Evolutionary conservation across 2,888 invertebrate genomes (phyloP).

Genomic region (Eupsilia transversa): DNA sequence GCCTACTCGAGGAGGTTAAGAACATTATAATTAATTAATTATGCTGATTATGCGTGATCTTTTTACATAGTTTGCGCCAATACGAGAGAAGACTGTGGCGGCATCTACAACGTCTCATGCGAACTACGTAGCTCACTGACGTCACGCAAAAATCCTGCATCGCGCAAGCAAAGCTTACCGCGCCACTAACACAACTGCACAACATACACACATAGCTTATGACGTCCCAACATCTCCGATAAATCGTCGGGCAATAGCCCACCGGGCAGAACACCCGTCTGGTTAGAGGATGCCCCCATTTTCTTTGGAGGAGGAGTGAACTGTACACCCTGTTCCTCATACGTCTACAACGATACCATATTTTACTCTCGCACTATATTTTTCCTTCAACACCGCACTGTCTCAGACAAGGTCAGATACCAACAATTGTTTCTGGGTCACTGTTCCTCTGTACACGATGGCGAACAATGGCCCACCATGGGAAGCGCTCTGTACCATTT

Average conservation of each 20-base stretch:
- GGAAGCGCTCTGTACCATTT: constrained; percentile 57
- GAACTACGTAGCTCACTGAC: neutral
- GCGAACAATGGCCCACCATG: constrained; percentile 62
- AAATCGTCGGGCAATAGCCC: neutral
- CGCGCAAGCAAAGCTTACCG: neutral
- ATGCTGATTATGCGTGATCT: no score
- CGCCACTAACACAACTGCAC: neutral
- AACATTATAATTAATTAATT: no score
- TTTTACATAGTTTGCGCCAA: no score
- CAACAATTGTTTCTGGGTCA: constrained; percentile 64
- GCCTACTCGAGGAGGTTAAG: no score
- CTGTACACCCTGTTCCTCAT: neutral
- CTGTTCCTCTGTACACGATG: constrained; percentile 41
- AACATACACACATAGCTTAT: no score
- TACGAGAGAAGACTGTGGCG: neutral
- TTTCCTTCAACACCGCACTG: constrained; percentile 3
- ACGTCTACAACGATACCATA: neutral
- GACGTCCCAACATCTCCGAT: neutral
- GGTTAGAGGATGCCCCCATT: neutral
- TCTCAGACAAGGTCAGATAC: constrained; percentile 54
- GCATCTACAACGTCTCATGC: neutral
- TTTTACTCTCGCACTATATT: neutral
- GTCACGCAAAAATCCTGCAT: neutral
- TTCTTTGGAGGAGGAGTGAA: neutral
- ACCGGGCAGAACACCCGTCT: neutral